Base-by-base conservation (phyloP, 1,140 invertebrate species). In the Sarcophaga peregrina region DNA sequence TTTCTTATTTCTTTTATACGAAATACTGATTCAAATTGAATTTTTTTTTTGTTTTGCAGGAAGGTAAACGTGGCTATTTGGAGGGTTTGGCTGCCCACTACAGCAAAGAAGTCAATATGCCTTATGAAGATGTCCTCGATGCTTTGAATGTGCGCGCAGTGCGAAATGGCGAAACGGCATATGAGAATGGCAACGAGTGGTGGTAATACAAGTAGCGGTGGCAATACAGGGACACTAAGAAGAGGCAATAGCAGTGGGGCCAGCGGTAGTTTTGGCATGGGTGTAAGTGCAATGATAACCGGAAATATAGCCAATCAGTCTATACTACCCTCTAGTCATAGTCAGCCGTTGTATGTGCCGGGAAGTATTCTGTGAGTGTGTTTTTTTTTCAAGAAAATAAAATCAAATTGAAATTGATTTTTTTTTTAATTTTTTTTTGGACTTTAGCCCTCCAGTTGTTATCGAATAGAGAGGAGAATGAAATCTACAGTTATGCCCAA, bases 381-480 rank as follows among this genome's bases (percentile, higher is more conserved):
- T 37, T n/a, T n/a, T n/a, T n/a, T 13, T 20, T 50, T 1, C 52
- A 25, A 52, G 11, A 52, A 78, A 37, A 17, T 17, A 10, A 25
- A 10, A 37, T 25, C 4, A 48, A 17, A 78, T 17, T n/a, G 4
- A 78, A 78, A n/a, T 48, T 15, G 5, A 8, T 13, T 78, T 8
- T 81, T 72, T 58, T 20, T n/a, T n/a, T 81, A 37, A n/a, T 25
- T 50, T 48, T 68, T 75, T 81, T 45, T 45, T 25, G 8, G 5
- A 58, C 20, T 75, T 46, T 92, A 97, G 96, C 96, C 96, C 81
- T 97, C 96, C 84, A 97, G 96, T 91, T 97, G 96, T 90, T 97
- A 82, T 96, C 95, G 84, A 96, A 97, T 91, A 96, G 96, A 87
- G 96, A 97, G 91, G 96, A 97, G 91, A 96, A 97, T 87, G 96